A percentile compares a stretch with the other conserved stretches of the same genome.
Evolutionary conservation across 2,888 invertebrate species (phyloP).

Genomic region (Megastigmus dorsalis): DNA sequence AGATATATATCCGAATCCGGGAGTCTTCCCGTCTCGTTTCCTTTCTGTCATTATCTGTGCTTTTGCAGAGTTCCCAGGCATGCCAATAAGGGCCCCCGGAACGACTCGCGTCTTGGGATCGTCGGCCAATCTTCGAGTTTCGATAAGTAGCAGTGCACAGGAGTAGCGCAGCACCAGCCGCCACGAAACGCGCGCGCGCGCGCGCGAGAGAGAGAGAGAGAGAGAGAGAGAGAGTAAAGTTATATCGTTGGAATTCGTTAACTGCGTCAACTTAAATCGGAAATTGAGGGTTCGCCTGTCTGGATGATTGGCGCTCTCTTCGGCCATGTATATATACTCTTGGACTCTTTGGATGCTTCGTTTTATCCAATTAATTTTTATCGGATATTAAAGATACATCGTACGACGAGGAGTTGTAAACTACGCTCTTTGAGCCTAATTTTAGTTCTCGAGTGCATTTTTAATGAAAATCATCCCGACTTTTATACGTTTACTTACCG

Average conservation of each 20-base stretch:
- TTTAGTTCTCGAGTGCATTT: neutral
- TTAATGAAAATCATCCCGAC: slow-evolving; percentile 2
- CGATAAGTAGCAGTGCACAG: slow-evolving; percentile 39
- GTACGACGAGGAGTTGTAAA: neutral
- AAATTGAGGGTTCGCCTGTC: slow-evolving; percentile 40
- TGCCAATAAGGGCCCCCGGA: slow-evolving; percentile 32
- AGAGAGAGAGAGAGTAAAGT: slow-evolving; percentile 27
- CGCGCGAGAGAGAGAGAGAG: neutral
- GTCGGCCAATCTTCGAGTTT: slow-evolving; percentile 40
- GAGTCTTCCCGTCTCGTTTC: slow-evolving; percentile 20
- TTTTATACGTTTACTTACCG: neutral
- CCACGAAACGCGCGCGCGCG: neutral
- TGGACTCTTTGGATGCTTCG: slow-evolving; percentile 1
- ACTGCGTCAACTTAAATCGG: slow-evolving; percentile 48
- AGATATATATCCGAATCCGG: too few relatives aligned
- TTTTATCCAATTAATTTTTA: slow-evolving; percentile 40
- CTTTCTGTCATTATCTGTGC: slow-evolving; percentile 46
- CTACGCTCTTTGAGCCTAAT: neutral
- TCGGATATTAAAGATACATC: slow-evolving; percentile 28
- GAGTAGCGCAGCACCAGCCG: neutral
- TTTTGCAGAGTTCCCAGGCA: slow-evolving; percentile 35
- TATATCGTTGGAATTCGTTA: slow-evolving; percentile 43
- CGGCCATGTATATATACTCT: too few relatives aligned
- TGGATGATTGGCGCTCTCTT: neutral
- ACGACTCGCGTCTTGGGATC: slow-evolving; percentile 7